Percentiles rank a stretch among this genome's conserved stretches.
Evolutionary conservation across 1,140 invertebrate species (phyloP).

Genomic region (Drosophila varians): DNA sequence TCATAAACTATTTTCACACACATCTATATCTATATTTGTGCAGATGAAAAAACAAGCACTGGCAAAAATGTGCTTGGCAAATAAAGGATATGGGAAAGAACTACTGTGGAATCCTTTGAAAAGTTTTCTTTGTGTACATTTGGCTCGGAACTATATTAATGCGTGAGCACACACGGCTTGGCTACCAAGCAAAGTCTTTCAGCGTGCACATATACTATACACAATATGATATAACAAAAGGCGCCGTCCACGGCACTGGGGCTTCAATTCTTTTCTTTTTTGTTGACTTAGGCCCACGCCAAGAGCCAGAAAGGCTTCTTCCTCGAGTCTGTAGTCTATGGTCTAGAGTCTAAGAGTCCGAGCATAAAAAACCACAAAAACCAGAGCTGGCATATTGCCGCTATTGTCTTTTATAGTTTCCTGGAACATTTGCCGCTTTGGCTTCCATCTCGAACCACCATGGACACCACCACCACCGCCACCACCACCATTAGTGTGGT

Average conservation of each 20-base stretch:
- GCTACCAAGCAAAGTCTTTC: constrained; percentile 39
- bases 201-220: constrained; percentile 15
- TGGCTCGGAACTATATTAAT: constrained; percentile 65
- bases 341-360: constrained; percentile 6
- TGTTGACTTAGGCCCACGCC: constrained; percentile 80
- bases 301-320: constrained; percentile 59
- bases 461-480: constrained; percentile 1
- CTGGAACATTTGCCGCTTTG: constrained; percentile 66
- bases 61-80: background rate
- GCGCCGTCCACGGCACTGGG: constrained; percentile 36
- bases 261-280: constrained; percentile 53
- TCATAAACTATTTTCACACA: constrained; percentile 83
- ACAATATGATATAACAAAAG: constrained; percentile 56
- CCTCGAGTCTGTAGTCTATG: background rate
- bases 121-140: constrained; percentile 9
- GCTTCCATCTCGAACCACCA: constrained; percentile 42
- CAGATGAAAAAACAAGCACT: constrained; percentile 6
- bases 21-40: constrained; percentile 60
- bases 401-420: constrained; percentile 82
- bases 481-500: constrained; percentile 31
- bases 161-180: constrained; percentile 62
- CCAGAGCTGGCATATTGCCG: constrained; percentile 79
- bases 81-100: background rate
- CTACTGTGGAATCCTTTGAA: background rate
- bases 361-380: constrained; percentile 73